A percentile compares a stretch with the other conserved stretches of the same genome.
phyloP scores from a whole-genome alignment of 2,113 vertebrate species.

The Indicator maculatus region DNA sequence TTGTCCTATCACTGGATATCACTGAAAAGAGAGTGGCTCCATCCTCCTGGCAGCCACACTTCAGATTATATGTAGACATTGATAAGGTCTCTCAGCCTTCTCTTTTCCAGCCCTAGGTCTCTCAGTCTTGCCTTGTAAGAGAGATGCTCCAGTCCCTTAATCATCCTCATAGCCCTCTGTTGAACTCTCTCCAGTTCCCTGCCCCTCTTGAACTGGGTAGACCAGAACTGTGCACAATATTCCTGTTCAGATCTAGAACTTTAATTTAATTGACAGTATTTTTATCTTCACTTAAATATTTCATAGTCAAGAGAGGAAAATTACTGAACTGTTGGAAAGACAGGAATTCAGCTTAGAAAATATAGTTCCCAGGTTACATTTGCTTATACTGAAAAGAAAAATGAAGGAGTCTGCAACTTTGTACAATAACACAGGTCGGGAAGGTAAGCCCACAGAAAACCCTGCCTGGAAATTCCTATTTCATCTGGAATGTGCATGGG shows the following conservation, averaged over 20 bases:
- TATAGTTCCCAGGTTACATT: not conserved
- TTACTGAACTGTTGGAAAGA: not conserved
- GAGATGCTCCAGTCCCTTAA: too few relatives aligned
- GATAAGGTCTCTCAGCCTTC: too few relatives aligned
- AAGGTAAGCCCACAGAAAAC: not conserved
- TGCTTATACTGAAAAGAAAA: not conserved
- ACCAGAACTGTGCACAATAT: too few relatives aligned
- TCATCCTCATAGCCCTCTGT: too few relatives aligned
- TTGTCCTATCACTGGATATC: too few relatives aligned
- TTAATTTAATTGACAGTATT: not conserved
- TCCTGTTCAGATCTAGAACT: not conserved
- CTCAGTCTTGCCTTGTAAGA: too few relatives aligned
- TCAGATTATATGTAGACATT: too few relatives aligned
- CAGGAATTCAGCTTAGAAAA: not conserved
- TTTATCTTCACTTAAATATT: not conserved
- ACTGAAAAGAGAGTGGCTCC: too few relatives aligned
- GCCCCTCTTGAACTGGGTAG: too few relatives aligned
- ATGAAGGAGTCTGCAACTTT: not conserved
- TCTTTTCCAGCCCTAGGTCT: too few relatives aligned
- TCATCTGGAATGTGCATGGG: not conserved
- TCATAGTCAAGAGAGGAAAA: not conserved
- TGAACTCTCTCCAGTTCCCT: too few relatives aligned
- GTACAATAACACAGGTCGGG: not conserved
- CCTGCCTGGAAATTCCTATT: not conserved
- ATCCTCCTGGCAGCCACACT: too few relatives aligned